Evolutionary conservation across 2,797 vertebrate species (phyloP).

Genomic region (Spheniscus humboldti): DNA sequence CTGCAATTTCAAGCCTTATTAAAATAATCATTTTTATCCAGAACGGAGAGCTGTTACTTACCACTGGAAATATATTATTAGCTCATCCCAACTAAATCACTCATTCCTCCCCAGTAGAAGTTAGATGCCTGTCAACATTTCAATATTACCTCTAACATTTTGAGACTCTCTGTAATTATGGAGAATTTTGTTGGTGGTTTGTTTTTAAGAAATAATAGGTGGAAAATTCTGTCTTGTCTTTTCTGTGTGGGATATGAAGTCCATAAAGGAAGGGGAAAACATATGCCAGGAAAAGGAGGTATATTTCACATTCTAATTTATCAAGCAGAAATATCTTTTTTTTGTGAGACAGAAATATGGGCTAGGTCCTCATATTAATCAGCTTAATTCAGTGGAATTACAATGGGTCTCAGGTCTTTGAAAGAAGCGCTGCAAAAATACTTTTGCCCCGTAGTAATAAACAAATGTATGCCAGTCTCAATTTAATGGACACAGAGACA

Average conservation of each 20-base stretch:
- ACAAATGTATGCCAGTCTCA: background rate
- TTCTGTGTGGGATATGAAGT: background rate
- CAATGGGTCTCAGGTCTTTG: background rate
- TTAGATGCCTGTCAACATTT: constrained; percentile 23
- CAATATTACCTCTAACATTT: constrained; percentile 16
- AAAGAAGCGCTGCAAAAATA: background rate
- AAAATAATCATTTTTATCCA: constrained; percentile 58
- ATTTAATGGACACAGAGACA: background rate
- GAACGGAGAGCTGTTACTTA: background rate
- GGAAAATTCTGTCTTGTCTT: background rate
- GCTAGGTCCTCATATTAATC: background rate
- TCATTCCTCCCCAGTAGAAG: background rate
- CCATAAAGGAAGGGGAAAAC: background rate
- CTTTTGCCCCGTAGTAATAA: background rate
- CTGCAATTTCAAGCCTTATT: constrained; percentile 31
- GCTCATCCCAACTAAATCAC: background rate
- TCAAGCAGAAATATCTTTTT: background rate
- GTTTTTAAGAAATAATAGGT: constrained; percentile 11
- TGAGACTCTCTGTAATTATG: background rate
- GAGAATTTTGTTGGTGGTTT: background rate
- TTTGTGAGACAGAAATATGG: background rate
- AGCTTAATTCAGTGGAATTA: background rate
- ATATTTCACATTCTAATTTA: background rate
- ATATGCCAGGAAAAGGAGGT: background rate
- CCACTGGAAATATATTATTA: constrained; percentile 38